Evolutionary conservation across 2,888 invertebrate species (phyloP).

Genomic region (Watsonalla cultraria): DNA sequence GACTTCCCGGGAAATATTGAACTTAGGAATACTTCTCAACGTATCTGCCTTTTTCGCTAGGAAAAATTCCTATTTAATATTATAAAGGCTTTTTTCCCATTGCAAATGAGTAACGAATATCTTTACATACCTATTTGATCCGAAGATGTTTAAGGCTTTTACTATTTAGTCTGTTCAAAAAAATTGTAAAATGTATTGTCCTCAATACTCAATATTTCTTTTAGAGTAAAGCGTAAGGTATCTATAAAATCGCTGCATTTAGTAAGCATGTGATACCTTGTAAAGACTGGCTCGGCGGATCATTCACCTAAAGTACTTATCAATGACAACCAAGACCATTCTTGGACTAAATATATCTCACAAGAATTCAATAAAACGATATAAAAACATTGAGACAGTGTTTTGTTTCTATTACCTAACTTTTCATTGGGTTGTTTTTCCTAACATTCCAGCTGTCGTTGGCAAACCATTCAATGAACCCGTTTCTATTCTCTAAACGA

Average conservation of each 20-base stretch:
- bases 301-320: not conserved
- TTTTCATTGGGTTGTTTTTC: constrained; percentile 59
- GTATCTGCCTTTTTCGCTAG: not conserved
- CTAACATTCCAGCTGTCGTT: constrained; percentile 60
- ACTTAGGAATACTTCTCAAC: not conserved
- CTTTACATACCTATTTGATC: too few relatives aligned
- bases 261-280: too few relatives aligned
- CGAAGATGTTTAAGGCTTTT: too few relatives aligned
- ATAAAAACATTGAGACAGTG: constrained; percentile 31
- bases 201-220: too few relatives aligned
- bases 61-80: not conserved
- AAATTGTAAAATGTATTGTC: too few relatives aligned
- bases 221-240: too few relatives aligned
- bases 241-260: too few relatives aligned
- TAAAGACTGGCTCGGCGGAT: too few relatives aligned
- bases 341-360: not conserved
- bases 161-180: too few relatives aligned
- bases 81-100: too few relatives aligned
- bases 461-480: constrained; percentile 64
- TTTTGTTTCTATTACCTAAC: constrained; percentile 61
- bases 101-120: too few relatives aligned
- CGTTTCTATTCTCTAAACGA: constrained; percentile 70
- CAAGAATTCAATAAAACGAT: constrained; percentile 1
- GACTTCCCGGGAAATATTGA: constrained; percentile 13
- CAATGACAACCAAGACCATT: not conserved